Evolutionary conservation across 2,888 invertebrate species (phyloP), one percentile per base, ranked within the genome.

Genomic region (Andrena minutula): DNA sequence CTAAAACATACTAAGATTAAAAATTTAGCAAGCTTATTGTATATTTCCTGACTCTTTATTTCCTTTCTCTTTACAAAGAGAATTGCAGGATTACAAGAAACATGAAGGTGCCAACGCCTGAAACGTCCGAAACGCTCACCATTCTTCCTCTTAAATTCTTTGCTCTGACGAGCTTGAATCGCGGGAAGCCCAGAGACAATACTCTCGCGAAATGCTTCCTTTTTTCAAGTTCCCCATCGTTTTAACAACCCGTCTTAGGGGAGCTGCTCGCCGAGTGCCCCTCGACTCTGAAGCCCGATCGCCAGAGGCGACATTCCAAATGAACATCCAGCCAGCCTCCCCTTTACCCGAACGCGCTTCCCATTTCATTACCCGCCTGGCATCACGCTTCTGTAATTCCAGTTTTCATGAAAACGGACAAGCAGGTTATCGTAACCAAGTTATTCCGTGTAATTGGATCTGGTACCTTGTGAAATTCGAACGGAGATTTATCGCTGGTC

Each of bases 371-470:
- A 12, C 10, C 10, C 35, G 41, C 2, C 20, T 4, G 23, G 35
- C 47, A n/a, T 61, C 20, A n/a, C 10, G n/a, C 30, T 41, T 12
- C 28, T 20, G 4, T 28, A 35, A 65, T 26, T 51, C 26, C 26
- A 30, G 41, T 76, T 75, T 70, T 1, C 76, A 10, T 23, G 35
- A n/a, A 41, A 64, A 69, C 30, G 16, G 10, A 65, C 30, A 35
- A 30, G 20, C 41, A 28, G 60, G 64, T 41, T 60, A 65, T 49
- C 30, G 28, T 64, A 51, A 58, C 41, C 20, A 51, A 12, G 49
- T 70, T 70, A 49, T 41, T 47, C 10, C 10, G 30, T 16, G 68
- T 32, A 60, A 32, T 32, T 2, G 23, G 12, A 20, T 8, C 49
- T 30, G 2, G 23, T 12, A 12, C 28, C 2, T n/a, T n/a, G 28